These are phyloP conservation scores for Brachypteracias leptosomus DNA, from an alignment of 2,113 vertebrate species.

Conservation along the genomic window DNA sequence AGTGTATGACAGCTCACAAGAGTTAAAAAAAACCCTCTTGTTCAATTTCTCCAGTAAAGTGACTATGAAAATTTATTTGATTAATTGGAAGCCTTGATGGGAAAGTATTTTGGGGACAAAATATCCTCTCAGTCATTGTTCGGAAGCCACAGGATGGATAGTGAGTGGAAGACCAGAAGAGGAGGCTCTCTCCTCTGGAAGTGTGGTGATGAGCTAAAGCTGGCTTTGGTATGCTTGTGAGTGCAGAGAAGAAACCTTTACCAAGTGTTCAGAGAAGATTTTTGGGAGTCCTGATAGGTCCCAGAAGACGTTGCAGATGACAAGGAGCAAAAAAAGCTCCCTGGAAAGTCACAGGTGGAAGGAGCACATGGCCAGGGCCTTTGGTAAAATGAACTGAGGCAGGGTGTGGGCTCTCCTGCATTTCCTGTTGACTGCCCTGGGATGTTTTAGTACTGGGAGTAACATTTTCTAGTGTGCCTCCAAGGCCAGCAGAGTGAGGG, in stretches of 20 bases:
- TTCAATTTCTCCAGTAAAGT: neutral
- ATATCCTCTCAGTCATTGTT: neutral
- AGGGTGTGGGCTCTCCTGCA: rapidly evolving
- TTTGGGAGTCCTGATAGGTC: neutral
- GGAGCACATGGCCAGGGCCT: rapidly evolving
- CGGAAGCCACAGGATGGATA: neutral
- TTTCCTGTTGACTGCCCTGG: neutral
- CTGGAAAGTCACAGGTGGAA: neutral
- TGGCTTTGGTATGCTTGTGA: rapidly evolving
- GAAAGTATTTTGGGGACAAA: neutral
- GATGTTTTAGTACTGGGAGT: neutral
- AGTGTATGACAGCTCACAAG: rapidly evolving
- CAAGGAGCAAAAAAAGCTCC: neutral
- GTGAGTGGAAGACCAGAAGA: neutral
- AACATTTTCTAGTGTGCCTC: neutral
- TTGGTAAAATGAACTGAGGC: neutral
- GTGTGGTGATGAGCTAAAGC: neutral
- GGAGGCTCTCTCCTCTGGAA: neutral
- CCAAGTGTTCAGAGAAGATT: neutral
- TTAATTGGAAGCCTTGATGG: neutral
- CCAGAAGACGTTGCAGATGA: neutral
- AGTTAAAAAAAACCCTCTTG: neutral
- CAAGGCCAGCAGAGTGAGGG: rapidly evolving
- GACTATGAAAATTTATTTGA: neutral
- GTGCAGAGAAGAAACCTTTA: neutral